Conservation (phyloP, 2,888 invertebrate genomes). For the Seira ritae region DNA sequence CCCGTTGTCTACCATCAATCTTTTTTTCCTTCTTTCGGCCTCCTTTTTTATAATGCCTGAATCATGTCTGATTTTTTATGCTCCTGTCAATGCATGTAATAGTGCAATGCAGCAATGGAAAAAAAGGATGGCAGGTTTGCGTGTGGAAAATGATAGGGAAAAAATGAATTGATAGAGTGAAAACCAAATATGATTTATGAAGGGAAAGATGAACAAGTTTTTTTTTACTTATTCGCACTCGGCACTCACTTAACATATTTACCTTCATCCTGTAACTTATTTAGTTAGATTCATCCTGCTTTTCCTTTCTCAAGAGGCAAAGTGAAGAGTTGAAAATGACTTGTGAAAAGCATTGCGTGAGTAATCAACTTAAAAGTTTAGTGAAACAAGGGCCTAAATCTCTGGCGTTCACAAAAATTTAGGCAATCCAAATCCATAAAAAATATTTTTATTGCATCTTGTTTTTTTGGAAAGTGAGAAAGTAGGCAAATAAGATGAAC, state of each 20-base stretch:
- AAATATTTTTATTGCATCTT: too few species aligned
- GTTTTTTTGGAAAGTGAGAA: too few species aligned
- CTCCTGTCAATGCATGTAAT: slow-evolving; percentile 51
- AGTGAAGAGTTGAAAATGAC: neutral
- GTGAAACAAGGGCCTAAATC: too few species aligned
- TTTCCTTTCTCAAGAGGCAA: neutral
- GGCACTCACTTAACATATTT: neutral
- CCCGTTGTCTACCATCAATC: slow-evolving; percentile 18
- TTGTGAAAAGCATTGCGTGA: neutral
- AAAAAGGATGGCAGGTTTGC: slow-evolving; percentile 47
- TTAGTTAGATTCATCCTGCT: too few species aligned
- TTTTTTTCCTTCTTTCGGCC: slow-evolving; percentile 33
- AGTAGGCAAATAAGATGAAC: too few species aligned
- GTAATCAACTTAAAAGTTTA: neutral
- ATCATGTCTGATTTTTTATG: slow-evolving; percentile 45
- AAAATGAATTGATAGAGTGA: slow-evolving; percentile 21
- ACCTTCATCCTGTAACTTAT: neutral
- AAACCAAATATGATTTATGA: slow-evolving; percentile 45
- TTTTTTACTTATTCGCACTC: slow-evolving; percentile 12
- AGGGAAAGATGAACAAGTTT: slow-evolving; percentile 34
- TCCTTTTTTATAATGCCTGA: slow-evolving; percentile 40
- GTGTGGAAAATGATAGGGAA: slow-evolving; percentile 51
- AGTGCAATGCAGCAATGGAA: too few species aligned
- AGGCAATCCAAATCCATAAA: too few species aligned
- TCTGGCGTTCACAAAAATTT: too few species aligned